Conservation (phyloP, 2,113 vertebrate genomes). For the Toxotes chatareus region DNA sequence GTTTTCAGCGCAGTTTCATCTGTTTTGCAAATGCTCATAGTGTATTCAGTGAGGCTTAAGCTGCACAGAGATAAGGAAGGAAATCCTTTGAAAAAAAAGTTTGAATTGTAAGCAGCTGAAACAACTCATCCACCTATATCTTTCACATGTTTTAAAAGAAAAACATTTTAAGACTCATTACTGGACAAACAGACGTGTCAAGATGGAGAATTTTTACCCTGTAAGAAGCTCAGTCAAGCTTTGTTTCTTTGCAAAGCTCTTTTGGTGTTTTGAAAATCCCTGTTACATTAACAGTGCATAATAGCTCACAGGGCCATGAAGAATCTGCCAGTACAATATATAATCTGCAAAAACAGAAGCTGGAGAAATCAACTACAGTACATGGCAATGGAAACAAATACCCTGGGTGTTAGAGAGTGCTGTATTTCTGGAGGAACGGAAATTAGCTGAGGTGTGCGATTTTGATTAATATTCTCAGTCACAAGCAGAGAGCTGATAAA, state of each 20-base stretch:
- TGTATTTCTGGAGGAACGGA: conserved; percentile 68
- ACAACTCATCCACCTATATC: background rate
- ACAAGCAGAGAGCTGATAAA: conserved; percentile 27
- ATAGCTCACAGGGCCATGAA: background rate
- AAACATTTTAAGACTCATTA: conserved; percentile 16
- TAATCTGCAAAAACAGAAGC: conserved; percentile 12
- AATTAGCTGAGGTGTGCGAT: conserved; percentile 62
- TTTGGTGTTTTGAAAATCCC: conserved; percentile 6
- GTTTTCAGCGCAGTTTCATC: conserved; percentile 3
- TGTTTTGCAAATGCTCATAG: background rate
- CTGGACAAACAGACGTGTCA: background rate
- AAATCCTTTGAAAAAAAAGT: background rate
- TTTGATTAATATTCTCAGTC: conserved; percentile 65
- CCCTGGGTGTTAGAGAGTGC: conserved; percentile 30
- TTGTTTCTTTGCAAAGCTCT: conserved; percentile 14
- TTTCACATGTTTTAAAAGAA: background rate
- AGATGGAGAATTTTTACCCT: conserved; percentile 2
- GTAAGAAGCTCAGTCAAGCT: background rate
- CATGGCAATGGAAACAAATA: conserved; percentile 52
- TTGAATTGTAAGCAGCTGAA: background rate
- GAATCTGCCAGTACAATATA: background rate
- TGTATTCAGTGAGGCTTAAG: background rate
- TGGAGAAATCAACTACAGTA: conserved; percentile 27
- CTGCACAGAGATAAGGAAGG: background rate
- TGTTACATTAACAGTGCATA: conserved; percentile 34